A percentile compares a stretch with the other conserved stretches of the same genome.
Conservation (phyloP, 1,140 invertebrate species). For the Asbolus verrucosus region DNA sequence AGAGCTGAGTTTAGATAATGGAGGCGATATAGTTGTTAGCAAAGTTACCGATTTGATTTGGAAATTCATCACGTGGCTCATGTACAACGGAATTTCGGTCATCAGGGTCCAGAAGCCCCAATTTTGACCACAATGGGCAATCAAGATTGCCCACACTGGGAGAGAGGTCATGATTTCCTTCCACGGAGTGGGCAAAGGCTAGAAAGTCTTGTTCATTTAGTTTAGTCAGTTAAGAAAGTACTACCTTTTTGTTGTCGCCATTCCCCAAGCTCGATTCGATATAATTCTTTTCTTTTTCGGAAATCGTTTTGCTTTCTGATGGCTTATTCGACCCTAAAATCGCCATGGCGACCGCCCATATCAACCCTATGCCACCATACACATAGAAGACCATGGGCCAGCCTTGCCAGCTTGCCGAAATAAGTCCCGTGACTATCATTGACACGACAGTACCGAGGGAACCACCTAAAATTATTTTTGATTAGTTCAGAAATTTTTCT, state of each 20-base stretch:
- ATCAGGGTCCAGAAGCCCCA: constrained; percentile 95
- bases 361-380: constrained; percentile 74
- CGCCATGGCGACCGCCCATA: constrained; percentile 74
- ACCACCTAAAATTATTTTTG: constrained; percentile 66
- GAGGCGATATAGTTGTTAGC: not conserved
- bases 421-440: constrained; percentile 76
- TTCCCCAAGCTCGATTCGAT: constrained; percentile 68
- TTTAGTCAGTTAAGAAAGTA: not conserved
- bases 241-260: constrained; percentile 44
- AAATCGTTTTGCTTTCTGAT: constrained; percentile 70
- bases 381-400: constrained; percentile 87
- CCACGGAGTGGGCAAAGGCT: constrained; percentile 76
- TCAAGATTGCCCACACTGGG: constrained; percentile 85
- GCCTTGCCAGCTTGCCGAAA: constrained; percentile 74
- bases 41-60: constrained; percentile 73
- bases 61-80: constrained; percentile 84
- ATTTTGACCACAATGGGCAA: constrained; percentile 88
- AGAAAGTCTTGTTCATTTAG: constrained; percentile 23
- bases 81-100: constrained; percentile 91
- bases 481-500: not conserved
- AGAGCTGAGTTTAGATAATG: constrained; percentile 44
- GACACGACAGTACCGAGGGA: constrained; percentile 80
- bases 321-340: constrained; percentile 78
- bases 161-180: constrained; percentile 78
- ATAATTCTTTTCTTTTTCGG: constrained; percentile 71